These are phyloP conservation scores for Coboldia fuscipes DNA, from an alignment of 1,140 invertebrate species.

Conservation along the genomic window DNA sequence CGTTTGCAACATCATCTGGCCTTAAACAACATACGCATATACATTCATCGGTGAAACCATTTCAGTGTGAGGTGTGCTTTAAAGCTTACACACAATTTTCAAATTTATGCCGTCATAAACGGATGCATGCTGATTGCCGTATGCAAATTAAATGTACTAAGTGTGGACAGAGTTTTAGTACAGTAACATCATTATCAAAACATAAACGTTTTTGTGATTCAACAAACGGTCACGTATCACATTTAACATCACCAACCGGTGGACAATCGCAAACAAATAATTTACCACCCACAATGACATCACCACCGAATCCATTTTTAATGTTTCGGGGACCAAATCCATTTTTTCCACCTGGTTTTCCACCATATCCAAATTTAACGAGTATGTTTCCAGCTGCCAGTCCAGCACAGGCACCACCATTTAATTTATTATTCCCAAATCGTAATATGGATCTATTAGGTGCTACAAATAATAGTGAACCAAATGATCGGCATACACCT, in stretches of 20 bases:
- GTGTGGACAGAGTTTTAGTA: conserved; percentile 79
- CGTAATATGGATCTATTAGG: conserved; percentile 9
- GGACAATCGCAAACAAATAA: conserved; percentile 10
- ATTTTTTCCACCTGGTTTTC: conserved; percentile 27
- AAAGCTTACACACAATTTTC: conserved; percentile 99
- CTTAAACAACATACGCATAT: conserved; percentile 99
- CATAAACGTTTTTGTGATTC: conserved; percentile 70
- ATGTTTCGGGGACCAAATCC: conserved; percentile 26
- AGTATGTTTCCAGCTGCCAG: conserved; percentile 17
- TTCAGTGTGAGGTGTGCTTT: conserved; percentile 81
- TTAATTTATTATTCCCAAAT: conserved; percentile 33
- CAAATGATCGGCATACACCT: conserved; percentile 25
- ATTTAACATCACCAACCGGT: conserved; percentile 8
- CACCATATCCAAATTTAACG: conserved; percentile 20
- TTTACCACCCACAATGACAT: conserved; percentile 23
- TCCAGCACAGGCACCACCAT: conserved; percentile 18
- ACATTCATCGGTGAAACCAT: conserved; percentile 95
- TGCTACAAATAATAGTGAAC: conserved; percentile 10
- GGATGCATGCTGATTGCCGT: conserved; percentile 88
- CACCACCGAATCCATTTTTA: conserved; percentile 37
- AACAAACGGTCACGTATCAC: no score
- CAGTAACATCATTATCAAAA: conserved; percentile 61
- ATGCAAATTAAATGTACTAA: conserved; percentile 78
- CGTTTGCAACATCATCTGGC: conserved; percentile 90
- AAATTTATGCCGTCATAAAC: conserved; percentile 95